Base-by-base conservation (phyloP, 1,140 invertebrate species). In the Drosophila nigrodunni region DNA sequence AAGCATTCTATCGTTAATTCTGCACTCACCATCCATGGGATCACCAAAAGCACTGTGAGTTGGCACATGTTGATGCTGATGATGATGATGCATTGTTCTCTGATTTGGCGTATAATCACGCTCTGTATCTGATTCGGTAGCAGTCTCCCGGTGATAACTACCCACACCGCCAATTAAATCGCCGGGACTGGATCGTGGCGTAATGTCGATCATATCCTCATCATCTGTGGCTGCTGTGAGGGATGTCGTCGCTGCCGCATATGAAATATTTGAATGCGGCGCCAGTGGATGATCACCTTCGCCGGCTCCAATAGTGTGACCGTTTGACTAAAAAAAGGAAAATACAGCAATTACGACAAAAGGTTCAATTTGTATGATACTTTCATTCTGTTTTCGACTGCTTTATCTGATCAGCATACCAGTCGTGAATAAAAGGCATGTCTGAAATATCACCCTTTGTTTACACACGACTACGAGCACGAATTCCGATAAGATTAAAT, bases 191-290 rank as follows among this genome's bases (percentile, higher is more conserved):
- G 91, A 91, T 37, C 87, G 82, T 46, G 92, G 92, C 35, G 94
- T 94, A 44, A 95, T 95, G 82, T 95, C 94, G 62, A 95, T 94
- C 94, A 95, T 95, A 82, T 95, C 95, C 82, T 95, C 95, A 85
- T 95, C 94, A 65, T 94, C 94, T 62, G 91, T 92, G 41, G 91
- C 90, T 74, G 85, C 81, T 68, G 79, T 86, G 71, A 90, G 61
- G 61, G 87, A 85, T 49, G 92, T 89, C 64, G 83, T 88, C 49
- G 74, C 73, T 46, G 72, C 68, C 49, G 78, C 58, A 61, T 73
- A 44, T 37, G 43, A 43, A 39, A 66, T 61, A 34, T 80, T 82
- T 6, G 82, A 57, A 55, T 78, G 77, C 11, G 81, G 80, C 35
- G 88, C 91, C 15, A 91, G 62, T 46, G 87, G 85, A 78, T 92